These are phyloP conservation scores for Dendroctonus ponderosae DNA, from an alignment of 1,140 invertebrate genomes.

Conservation along the genomic window DNA sequence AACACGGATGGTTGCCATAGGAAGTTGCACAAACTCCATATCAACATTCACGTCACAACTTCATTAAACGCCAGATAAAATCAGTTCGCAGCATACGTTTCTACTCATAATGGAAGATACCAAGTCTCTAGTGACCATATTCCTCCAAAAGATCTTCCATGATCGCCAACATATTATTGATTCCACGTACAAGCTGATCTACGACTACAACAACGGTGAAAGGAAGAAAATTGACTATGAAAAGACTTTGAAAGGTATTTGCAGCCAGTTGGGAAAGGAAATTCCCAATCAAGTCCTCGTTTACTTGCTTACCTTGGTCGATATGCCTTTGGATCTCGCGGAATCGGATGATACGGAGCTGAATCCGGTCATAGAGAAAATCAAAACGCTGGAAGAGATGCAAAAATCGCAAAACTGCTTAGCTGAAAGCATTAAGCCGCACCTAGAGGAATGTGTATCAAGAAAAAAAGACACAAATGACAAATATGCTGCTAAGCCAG, in stretches of 20 bases:
- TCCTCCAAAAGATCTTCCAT: slow-evolving; percentile 39
- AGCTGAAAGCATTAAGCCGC: slow-evolving; percentile 35
- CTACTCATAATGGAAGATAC: slow-evolving; percentile 36
- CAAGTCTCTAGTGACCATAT: slow-evolving; percentile 39
- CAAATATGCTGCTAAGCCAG: no score
- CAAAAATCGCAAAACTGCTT: slow-evolving; percentile 34
- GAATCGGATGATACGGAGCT: slow-evolving; percentile 18
- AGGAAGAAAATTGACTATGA: slow-evolving; percentile 36
- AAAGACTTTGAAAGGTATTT: slow-evolving; percentile 38
- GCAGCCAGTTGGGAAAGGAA: slow-evolving; percentile 39
- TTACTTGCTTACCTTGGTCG: slow-evolving; percentile 41
- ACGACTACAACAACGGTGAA: slow-evolving; percentile 36
- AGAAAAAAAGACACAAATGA: slow-evolving; percentile 13
- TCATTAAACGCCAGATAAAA: not conserved
- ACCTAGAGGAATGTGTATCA: slow-evolving; percentile 34
- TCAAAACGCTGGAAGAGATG: slow-evolving; percentile 29
- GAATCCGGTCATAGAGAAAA: slow-evolving; percentile 35
- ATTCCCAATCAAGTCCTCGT: slow-evolving; percentile 41
- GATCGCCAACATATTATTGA: slow-evolving; percentile 40
- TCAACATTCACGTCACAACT: not conserved
- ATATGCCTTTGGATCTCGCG: slow-evolving; percentile 37
- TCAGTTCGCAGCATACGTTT: not conserved
- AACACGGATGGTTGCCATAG: not conserved
- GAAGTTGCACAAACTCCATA: not conserved
- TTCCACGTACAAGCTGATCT: slow-evolving; percentile 34